These are phyloP conservation scores for Lochmaea crataegi DNA, from an alignment of 2,888 invertebrate species.

Conservation along the genomic window DNA sequence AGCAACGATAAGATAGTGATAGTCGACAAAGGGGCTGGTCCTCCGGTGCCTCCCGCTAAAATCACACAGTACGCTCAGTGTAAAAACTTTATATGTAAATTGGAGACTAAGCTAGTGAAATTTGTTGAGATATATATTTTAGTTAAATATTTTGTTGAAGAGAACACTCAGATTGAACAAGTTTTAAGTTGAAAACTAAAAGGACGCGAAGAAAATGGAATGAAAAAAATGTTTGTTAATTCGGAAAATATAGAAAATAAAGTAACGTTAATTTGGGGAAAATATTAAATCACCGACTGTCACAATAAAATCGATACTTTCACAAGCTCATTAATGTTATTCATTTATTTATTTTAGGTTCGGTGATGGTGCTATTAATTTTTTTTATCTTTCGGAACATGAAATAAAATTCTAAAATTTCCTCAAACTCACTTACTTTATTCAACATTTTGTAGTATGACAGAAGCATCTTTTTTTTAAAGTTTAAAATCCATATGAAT, in stretches of 20 bases:
- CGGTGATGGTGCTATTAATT: neutral
- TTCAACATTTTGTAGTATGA: neutral
- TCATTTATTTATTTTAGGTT: neutral
- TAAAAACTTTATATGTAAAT: constrained; percentile 47
- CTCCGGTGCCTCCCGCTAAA: constrained; percentile 25
- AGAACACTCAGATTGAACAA: constrained; percentile 28
- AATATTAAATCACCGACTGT: neutral
- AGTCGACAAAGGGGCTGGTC: constrained; percentile 2
- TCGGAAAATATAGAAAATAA: neutral
- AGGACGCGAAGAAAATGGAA: neutral
- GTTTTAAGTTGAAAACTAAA: constrained; percentile 1
- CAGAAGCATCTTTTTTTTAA: neutral
- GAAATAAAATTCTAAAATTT: neutral
- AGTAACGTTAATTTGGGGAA: neutral
- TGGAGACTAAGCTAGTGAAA: constrained; percentile 49
- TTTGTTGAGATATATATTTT: constrained; percentile 47
- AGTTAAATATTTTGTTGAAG: constrained; percentile 40
- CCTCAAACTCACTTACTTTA: neutral
- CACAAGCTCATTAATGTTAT: neutral
- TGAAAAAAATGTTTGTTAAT: neutral
- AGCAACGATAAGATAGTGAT: constrained; percentile 45
- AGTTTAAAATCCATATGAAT: neutral
- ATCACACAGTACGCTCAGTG: constrained; percentile 49
- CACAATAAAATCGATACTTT: neutral
- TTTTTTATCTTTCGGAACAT: neutral